Evolutionary conservation across 2,113 vertebrate genomes (phyloP), one percentile per base, ranked within the genome.

Genomic region (Triplophysa rosa): DNA sequence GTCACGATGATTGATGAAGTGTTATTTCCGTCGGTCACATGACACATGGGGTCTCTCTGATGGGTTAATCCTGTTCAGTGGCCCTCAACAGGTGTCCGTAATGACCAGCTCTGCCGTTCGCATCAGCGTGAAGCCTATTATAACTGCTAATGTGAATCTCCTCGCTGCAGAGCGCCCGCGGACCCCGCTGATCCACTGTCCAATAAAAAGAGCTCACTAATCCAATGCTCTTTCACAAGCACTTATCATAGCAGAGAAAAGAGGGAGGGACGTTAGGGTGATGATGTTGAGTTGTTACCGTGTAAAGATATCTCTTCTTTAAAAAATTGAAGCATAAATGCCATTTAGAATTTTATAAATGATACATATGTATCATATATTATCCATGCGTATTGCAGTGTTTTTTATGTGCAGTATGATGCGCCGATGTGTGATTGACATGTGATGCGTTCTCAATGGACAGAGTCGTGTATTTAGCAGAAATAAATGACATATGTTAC

Each of bases 91-190:
- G 26, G 67, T 67, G 11, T 12, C 19, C n/a, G 23, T 80, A 74
- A 84, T 80, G 59, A 79, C 77, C 69, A 66, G 68, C 42, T 37
- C n/a, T 65, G 2, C 21, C 45, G n/a, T 77, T 72, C 64, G 54
- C 10, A 68, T 81, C 67, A 26, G 45, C 42, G 29, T 68, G 72
- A 74, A 82, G 80, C 74, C 74, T 74, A 80, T 86, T 80, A 80
- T 19, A 10, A 29, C 37, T 19, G 17, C 47, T 79, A 64, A 81
- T 68, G 76, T 17, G 47, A 61, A 49, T 33, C 62, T 66, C 10
- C 61, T 67, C 81, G 65, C 52, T 8, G 23, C 37, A 37, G 76
- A 73, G 62, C 13, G 16, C 11, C 19, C 42, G 59, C 16, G 23
- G 19, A n/a, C 45, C 67, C 78, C 40, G 74, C 54, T 19, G 77